Base-by-base conservation (phyloP, 2,113 vertebrate species). In the Struthidea cinerea region DNA sequence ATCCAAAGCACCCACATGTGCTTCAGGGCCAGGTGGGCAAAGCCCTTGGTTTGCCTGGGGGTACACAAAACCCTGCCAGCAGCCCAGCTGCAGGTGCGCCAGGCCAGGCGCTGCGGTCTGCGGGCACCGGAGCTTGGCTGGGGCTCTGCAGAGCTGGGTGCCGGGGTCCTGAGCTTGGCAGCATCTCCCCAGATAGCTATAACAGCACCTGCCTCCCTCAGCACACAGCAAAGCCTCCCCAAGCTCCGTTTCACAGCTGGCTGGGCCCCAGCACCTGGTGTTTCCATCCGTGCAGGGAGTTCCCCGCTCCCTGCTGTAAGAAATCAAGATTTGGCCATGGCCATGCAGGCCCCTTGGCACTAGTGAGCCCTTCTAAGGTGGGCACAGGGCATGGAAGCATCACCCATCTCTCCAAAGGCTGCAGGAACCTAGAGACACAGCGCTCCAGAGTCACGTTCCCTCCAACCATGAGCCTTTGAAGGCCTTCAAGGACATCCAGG, bases 141-240 rank as follows among this genome's bases (percentile, higher is more conserved):
- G 55, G 75, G 30, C 44, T 87, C 67, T 68, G 39, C 64, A 81
- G 76, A 55, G 35, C 71, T 13, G 3, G 71, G 64, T 28, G 6
- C 60, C 0, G 3, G 83, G 67, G 89, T 94, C 86, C 76, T 50
- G 60, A 74, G 79, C 42, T 82, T 35, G 35, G 84, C 84, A 87
- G 39, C 74, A 39, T 41, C 87, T 84, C 64, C 65, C 39, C 7
- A 19, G 39, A 47, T 14, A 67, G 65, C 47, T 23, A 1, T n/a
- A 92, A 77, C 63, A 90, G 87, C 92, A 93, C 79, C 90, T 92
- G 90, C 83, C 67, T 93, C 56, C 44, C 33, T 78, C 30, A 24
- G 33, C 19, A 6, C 39, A 46, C 1, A 3, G 79, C 47, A 89
- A 78, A 93, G 49, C 75, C 41, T 84, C 53, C 46, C 42, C 76